Base-by-base conservation (phyloP, 1,140 invertebrate genomes). In the Himalopsyche phryganea region DNA sequence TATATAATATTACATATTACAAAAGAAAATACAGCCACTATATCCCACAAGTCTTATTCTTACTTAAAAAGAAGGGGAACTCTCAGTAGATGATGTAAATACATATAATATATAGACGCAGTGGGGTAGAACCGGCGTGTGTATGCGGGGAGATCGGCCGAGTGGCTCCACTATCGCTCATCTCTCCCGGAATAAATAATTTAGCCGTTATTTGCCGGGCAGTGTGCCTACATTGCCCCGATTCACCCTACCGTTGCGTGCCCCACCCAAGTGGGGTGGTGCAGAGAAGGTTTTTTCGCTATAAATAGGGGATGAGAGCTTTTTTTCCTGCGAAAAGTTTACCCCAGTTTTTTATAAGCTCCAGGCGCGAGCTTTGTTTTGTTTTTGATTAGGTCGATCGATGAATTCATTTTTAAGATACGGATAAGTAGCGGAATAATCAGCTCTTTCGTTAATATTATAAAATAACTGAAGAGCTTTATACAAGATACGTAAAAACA, bases 171-270 rank as follows among this genome's bases (percentile, higher is more conserved):
- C 61, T 63, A 60, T 63, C 61, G 56, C 53, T 63, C 61, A 63
- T 63, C 61, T 59, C 56, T 54, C 45, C 61, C 57, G 61, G 61
- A 63, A 63, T 63, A 63, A 63, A 63, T 63, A 63, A 63, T 63
- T 63, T 63, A 63, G 57, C 56, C 47, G 61, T 63, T 63, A 63
- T 63, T 63, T 63, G 46, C 61, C 46, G 56, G 56, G 55, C 56
- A 44, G 35, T 32, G 18, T 41, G 50, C 55, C 23, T 46, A 6
- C 44, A 10, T 47, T 45, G 11, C 52, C 10, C 52, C 50, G 19
- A 42, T 17, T 35, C 23, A 19, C 32, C 42, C 50, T 20, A 17
- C 46, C 46, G n/a, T 7, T 35, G 32, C 15, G 32, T 11, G 20
- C 45, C 42, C 15, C 38, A 2, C 32, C 45, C 14, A 28, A 2